A percentile compares a stretch with the other conserved stretches of the same genome.
phyloP scores from a whole-genome alignment of 2,888 invertebrate genomes.

The Diplazon laetatorius region DNA sequence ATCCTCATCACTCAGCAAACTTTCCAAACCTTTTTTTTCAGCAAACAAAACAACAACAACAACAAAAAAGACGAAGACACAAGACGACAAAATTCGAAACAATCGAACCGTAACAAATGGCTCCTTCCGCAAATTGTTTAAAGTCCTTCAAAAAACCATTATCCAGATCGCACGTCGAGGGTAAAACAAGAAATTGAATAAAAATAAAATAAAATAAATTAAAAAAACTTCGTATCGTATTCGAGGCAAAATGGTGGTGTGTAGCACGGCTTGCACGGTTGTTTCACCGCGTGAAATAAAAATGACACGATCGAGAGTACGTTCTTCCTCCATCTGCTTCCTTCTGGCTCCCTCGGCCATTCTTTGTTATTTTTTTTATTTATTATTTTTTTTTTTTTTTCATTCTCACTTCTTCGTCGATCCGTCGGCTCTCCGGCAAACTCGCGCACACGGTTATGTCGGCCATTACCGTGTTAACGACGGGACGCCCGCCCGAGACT shows the following conservation, averaged over 20 bases:
- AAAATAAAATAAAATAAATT: neutral
- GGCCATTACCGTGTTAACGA: slow-evolving; percentile 51
- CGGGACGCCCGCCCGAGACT: slow-evolving; percentile 40
- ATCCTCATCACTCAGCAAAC: too few species aligned
- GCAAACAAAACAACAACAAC: too few species aligned
- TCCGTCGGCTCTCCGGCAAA: neutral
- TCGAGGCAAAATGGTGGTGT: neutral
- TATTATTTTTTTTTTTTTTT: neutral
- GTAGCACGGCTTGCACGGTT: neutral
- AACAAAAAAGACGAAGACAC: neutral
- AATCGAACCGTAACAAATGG: neutral
- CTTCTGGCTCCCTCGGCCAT: too few species aligned
- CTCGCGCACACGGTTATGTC: slow-evolving; percentile 33
- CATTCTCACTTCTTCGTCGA: neutral
- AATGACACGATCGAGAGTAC: neutral
- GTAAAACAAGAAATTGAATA: too few species aligned
- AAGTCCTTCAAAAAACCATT: neutral
- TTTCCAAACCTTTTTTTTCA: too few species aligned
- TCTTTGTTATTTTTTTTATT: too few species aligned
- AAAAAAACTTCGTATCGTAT: slow-evolving; percentile 4
- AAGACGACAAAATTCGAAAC: neutral
- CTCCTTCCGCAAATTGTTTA: neutral
- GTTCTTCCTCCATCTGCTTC: too few species aligned
- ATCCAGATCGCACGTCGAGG: neutral
- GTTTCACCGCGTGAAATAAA: slow-evolving; percentile 20